These are phyloP conservation scores for Plebejus anna DNA, from an alignment of 2,888 invertebrate genomes.

Conservation along the genomic window DNA sequence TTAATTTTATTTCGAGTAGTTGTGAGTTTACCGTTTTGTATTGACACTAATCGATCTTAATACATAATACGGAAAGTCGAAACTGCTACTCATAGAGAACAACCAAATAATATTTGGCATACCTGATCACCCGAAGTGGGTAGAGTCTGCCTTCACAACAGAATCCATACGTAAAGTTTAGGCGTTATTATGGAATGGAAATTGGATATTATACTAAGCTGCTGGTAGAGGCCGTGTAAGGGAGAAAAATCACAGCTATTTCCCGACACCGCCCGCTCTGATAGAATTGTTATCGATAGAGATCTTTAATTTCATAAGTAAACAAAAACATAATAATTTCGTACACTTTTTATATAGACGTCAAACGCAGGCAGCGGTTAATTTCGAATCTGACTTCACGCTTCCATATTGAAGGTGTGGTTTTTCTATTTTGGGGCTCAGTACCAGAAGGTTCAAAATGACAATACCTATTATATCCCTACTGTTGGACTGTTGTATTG, in stretches of 20 bases:
- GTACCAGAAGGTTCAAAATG: too few species aligned
- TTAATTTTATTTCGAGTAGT: too few species aligned
- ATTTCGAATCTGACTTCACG: too few species aligned
- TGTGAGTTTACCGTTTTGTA: too few species aligned
- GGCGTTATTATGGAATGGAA: conserved; percentile 21
- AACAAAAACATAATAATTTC: conserved; percentile 48
- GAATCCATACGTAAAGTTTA: not conserved
- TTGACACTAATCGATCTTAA: too few species aligned
- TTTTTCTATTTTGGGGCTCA: too few species aligned
- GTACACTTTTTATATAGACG: conserved; percentile 4
- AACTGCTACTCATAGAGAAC: too few species aligned
- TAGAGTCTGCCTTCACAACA: not conserved
- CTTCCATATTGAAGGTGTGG: too few species aligned
- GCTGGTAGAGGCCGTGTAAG: conserved; percentile 51
- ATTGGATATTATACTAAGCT: conserved; percentile 32
- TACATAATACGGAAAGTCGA: too few species aligned
- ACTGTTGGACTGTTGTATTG: too few species aligned
- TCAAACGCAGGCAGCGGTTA: not conserved
- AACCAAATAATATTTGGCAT: too few species aligned
- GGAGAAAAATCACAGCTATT: conserved; percentile 78
- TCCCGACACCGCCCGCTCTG: conserved; percentile 64
- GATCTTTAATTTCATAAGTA: conserved; percentile 81
- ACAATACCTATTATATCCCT: too few species aligned
- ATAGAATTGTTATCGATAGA: conserved; percentile 81
- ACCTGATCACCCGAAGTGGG: not conserved